phyloP scores from a whole-genome alignment of 2,113 vertebrate genomes.

The Hemibagrus wyckioides region DNA sequence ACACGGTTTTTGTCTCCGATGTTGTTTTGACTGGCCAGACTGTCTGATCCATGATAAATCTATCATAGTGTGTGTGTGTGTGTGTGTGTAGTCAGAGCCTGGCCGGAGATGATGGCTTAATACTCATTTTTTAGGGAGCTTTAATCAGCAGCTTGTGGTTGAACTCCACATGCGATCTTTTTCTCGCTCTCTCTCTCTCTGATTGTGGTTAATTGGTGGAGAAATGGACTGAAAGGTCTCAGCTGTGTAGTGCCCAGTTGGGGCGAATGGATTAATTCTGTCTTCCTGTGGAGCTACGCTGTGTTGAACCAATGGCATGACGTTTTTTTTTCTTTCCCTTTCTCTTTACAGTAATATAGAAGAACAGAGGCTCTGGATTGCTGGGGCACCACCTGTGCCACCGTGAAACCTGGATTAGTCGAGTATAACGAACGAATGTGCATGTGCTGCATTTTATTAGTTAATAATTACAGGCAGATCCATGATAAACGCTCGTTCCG shows the following conservation, averaged over 20 bases:
- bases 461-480: background rate
- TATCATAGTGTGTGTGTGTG: background rate
- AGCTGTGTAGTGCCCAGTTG: conserved; percentile 30
- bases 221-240: conserved; percentile 46
- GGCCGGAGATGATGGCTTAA: background rate
- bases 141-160: conserved; percentile 22
- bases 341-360: background rate
- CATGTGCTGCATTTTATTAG: background rate
- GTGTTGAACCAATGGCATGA: background rate
- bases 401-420: conserved; percentile 2
- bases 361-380: background rate
- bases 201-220: conserved; percentile 60
- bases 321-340: background rate
- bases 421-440: background rate
- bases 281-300: conserved; percentile 19
- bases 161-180: background rate
- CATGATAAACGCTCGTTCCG: too few relatives aligned
- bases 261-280: conserved; percentile 35
- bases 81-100: background rate
- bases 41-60: background rate
- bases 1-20: background rate
- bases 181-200: background rate
- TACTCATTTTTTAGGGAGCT: background rate
- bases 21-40: background rate
- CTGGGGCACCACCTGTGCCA: conserved; percentile 19